Evolutionary conservation across 2,888 invertebrate genomes (phyloP), one percentile per base, ranked within the genome.

Genomic region (Celastrina argiolus): DNA sequence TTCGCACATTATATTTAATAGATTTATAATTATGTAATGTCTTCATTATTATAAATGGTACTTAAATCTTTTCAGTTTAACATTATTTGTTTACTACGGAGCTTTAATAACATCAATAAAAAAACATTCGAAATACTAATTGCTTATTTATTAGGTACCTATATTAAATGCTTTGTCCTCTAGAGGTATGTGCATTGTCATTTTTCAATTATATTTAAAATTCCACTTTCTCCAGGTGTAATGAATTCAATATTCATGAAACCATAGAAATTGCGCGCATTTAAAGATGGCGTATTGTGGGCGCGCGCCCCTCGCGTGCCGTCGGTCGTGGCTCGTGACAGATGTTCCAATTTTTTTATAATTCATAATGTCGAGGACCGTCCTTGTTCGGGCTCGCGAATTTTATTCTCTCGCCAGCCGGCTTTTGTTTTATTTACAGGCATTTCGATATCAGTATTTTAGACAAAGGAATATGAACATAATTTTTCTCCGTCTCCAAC

Each of bases 301-400:
- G 67, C 68, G 68, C 68, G 69, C 69, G 70, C 63, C 69, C 66
- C 63, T 68, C 70, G 70, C 70, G 70, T 70, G 70, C 70, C 69
- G 67, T 63, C 56, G 61, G 67, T n/a, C n/a, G n/a, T n/a, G n/a
- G n/a, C n/a, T n/a, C n/a, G n/a, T n/a, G 61, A 67, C 69, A 71
- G 69, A 70, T 71, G 71, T 65, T 63, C 45, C 56, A 67, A 68
- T 67, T 66, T 64, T 66, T 68, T 67, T 63, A 26, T 64, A 61
- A 12, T 61, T 61, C 61, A 36, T 61, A 61, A 61, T 61, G 61
- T 61, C 61, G 61, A 61, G 39, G 61, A 61, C 61, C 61, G 61
- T 61, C 61, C 61, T 61, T 61, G 61, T 61, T 59, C 31, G 34
- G 18, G 16, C 61, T 36, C 34, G 61, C 61, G 61, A 61, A 61